Base-by-base conservation (phyloP, 2,113 vertebrate species). In the Erythrolamprus reginae region DNA sequence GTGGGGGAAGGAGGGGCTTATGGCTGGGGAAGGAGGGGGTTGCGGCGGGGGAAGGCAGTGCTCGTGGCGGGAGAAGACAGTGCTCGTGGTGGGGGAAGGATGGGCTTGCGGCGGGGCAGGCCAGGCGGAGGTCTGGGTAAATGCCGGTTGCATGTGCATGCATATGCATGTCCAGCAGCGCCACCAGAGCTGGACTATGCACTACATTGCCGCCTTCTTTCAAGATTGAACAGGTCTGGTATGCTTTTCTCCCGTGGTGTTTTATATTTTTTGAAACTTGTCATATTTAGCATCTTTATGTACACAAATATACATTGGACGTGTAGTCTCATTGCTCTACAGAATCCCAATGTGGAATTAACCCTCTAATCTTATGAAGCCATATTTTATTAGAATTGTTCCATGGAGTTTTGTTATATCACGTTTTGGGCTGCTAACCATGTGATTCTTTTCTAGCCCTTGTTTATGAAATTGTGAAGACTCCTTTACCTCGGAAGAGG, bases 391-490 rank as follows among this genome's bases (percentile, higher is more conserved):
- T 38, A 23, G n/a, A 42, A 84, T 4, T 19, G 33, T 28, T 19
- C 8, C 24, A 87, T 0, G 1, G 55, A 3, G 1, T 42, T 61
- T 47, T 26, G 9, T 33, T 26, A 47, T 10, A 47, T 47, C 15
- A 52, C 23, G 10, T 17, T 86, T 86, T 21, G 47, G 83, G 28
- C 10, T 85, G 47, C 45, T 0, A 45, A 24, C 56, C 23, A n/a
- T 23, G 50, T 1, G 51, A 33, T 90, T 93, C 45, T 56, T 52
- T 90, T 90, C 65, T n/a, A 97, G 96, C 56, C 65, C 86, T 89
- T 33, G 65, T 84, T 47, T 47, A 58, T 47, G 90, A 95, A 92
- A 92, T 90, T 10, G 84, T 89, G 86, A 90, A 92, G 50, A 1
- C 53, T 84, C 87, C 90, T 26, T 88, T 89, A 26, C 70, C 10